A percentile compares a stretch with the other conserved stretches of the same genome.
phyloP scores from a whole-genome alignment of 2,888 invertebrate genomes.

The Hydrotaea diabolus region DNA sequence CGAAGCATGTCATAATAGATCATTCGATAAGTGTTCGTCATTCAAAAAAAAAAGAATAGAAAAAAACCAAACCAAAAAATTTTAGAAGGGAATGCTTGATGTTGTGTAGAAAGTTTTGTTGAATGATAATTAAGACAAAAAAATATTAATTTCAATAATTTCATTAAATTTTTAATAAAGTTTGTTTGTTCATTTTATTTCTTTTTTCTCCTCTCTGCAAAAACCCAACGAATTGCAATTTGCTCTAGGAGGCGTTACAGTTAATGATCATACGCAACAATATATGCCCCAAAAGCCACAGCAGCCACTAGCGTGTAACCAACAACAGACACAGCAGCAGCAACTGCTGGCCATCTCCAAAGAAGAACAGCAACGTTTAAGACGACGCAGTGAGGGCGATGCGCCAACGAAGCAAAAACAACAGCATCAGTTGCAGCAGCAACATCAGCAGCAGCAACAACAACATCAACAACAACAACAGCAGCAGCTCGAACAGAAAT shows the following conservation, averaged over 20 bases:
- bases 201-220: conserved; percentile 25
- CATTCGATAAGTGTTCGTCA: conserved; percentile 29
- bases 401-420: conserved; percentile 78
- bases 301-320: conserved; percentile 70
- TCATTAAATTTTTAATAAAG: conserved; percentile 1
- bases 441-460: conserved; percentile 67
- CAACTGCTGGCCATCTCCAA: conserved; percentile 73
- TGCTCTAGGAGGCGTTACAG: conserved; percentile 74
- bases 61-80: conserved; percentile 23
- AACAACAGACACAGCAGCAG: conserved; percentile 69
- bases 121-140: conserved; percentile 19
- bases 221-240: not conserved
- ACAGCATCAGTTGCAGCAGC: conserved; percentile 70
- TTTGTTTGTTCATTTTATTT: conserved; percentile 36
- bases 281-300: conserved; percentile 67
- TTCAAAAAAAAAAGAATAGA: conserved; percentile 27
- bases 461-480: conserved; percentile 63
- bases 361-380: conserved; percentile 79
- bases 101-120: conserved; percentile 58
- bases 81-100: conserved; percentile 62
- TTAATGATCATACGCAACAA: conserved; percentile 72
- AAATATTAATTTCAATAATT: not conserved
- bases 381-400: conserved; percentile 86
- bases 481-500: conserved; percentile 58
- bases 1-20: not conserved